These are phyloP conservation scores for Pangasius krempfi DNA, from an alignment of 2,797 vertebrate genomes.

Conservation along the genomic window DNA sequence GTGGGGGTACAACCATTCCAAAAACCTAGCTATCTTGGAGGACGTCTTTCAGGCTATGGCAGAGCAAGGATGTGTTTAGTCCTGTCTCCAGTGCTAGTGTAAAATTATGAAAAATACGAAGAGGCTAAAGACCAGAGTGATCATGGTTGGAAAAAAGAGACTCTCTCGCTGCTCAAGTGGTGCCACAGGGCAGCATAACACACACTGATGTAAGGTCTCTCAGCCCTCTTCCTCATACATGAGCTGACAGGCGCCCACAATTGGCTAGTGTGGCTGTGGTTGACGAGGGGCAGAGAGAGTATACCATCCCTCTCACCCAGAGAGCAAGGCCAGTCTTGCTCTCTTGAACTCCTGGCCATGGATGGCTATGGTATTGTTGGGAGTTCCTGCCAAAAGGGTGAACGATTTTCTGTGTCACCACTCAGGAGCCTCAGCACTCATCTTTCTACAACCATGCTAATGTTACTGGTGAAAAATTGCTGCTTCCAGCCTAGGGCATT, in stretches of 20 bases:
- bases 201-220: background rate
- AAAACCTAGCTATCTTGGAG: background rate
- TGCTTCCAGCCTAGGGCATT: background rate
- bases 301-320: background rate
- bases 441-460: background rate
- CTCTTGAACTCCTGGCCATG: background rate
- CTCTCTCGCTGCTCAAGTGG: background rate
- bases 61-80: background rate
- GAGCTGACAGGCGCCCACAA: too few relatives aligned
- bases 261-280: background rate
- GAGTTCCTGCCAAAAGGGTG: background rate
- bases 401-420: background rate
- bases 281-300: background rate
- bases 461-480: background rate
- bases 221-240: background rate
- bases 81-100: background rate
- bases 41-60: background rate
- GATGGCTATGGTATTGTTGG: background rate
- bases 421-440: background rate
- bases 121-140: background rate
- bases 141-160: background rate
- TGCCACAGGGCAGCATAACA: background rate
- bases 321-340: background rate
- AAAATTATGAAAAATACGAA: background rate
- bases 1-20: too few relatives aligned